Evolutionary conservation across 2,888 invertebrate genomes (phyloP).

Genomic region (Tipula helvola): DNA sequence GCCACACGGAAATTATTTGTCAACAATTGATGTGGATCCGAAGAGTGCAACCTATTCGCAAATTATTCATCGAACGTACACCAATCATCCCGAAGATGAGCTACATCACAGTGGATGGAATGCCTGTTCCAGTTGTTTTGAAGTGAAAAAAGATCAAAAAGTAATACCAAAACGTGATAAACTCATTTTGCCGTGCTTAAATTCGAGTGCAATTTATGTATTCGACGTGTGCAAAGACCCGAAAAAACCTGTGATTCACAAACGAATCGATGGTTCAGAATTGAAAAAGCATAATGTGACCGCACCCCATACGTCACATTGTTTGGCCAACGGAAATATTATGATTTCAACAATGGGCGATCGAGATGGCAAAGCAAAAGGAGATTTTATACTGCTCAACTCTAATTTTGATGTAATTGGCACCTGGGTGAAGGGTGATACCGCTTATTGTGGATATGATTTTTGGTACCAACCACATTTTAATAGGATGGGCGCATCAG

Average conservation of each 20-base stretch:
- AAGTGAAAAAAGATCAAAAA: constrained; percentile 30
- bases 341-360: constrained; percentile 95
- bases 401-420: constrained; percentile 51
- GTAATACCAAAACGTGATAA: constrained; percentile 52
- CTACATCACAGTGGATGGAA: constrained; percentile 97
- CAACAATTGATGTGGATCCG: constrained; percentile 87
- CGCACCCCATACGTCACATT: constrained; percentile 91
- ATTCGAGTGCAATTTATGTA: constrained; percentile 71
- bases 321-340: constrained; percentile 80
- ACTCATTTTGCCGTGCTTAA: constrained; percentile 69
- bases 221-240: constrained; percentile 67
- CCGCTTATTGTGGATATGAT: constrained; percentile 76
- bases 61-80: constrained; percentile 76
- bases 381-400: constrained; percentile 81
- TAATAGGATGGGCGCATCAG: constrained; percentile 79
- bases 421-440: constrained; percentile 60
- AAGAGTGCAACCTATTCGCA: constrained; percentile 70
- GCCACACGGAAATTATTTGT: constrained; percentile 71
- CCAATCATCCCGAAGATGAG: constrained; percentile 70
- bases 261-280: constrained; percentile 61
- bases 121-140: constrained; percentile 85
- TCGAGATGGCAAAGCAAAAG: constrained; percentile 66
- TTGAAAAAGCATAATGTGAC: constrained; percentile 62
- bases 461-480: constrained; percentile 96
- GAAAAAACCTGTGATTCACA: constrained; percentile 56